Base-by-base conservation (phyloP, 2,113 vertebrate species). In the Calyptomena viridis region DNA sequence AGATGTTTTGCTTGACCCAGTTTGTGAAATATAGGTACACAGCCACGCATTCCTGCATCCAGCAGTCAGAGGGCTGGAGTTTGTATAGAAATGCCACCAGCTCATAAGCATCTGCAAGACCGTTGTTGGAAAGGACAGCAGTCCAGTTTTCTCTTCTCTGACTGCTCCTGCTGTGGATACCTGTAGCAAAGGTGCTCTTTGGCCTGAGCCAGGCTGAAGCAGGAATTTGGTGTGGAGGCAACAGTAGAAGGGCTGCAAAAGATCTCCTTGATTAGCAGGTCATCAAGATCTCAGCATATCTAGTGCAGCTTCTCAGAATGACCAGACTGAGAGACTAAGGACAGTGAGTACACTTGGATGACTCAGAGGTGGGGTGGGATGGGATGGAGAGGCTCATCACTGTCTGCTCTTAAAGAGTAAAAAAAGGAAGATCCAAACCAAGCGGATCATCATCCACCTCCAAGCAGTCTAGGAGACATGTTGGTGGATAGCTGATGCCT, bases 341-440 rank as follows among this genome's bases (percentile, higher is more conserved):
- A 89, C 4, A 15, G 52, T 21, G 66, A 91, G 76, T 55, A 75
- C 78, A 75, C 90, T 87, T 12, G 3, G 10, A 91, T 95, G 94
- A 94, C 56, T 95, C 91, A 1, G 40, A 94, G 89, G 91, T 96
- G 91, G 94, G 89, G 91, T 96, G 91, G 94, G 76, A 95, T 93
- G 92, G 86, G 91, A 82, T 92, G 89, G 93, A 94, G 73, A 92
- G 33, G 39, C 80, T 93, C 92, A 93, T 92, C 80, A 93, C 89
- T 90, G 35, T 92, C 67, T 90, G 56, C 69, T 92, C n/a, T 91
- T 81, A 58, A 75, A 83, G 84, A 92, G 64, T 50, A 95, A 76
- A 78, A 47, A 95, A 90, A 86, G 30, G 63, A 64, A 86, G 79
- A 84, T 97, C 92, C 95, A 94, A 94, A 96, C 80, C 68, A 92